Evolutionary conservation across 2,113 vertebrate species (phyloP).

Genomic region (Notiomystis cincta): DNA sequence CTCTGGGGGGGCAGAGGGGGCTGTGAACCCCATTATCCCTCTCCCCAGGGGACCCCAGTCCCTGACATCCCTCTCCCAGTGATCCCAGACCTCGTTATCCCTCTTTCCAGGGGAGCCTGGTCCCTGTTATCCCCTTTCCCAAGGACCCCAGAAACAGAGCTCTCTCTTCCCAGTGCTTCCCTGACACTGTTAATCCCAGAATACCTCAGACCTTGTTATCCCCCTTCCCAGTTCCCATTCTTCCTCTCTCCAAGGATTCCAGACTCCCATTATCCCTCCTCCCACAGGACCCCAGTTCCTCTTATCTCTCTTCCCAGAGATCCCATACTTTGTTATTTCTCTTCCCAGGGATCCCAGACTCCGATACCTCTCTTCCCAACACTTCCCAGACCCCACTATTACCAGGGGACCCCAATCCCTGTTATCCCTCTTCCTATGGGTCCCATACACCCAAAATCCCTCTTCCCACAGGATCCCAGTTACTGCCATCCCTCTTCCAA

Average conservation of each 20-base stretch:
- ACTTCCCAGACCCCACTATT: not conserved
- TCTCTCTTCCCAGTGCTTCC: not conserved
- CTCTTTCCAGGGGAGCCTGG: not conserved
- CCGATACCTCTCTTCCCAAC: accelerated
- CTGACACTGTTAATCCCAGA: not conserved
- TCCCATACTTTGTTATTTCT: not conserved
- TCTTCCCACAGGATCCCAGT: not conserved
- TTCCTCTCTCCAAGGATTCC: not conserved
- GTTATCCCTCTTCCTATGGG: not conserved
- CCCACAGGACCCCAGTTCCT: not conserved
- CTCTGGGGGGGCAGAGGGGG: not conserved
- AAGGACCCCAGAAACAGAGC: not conserved
- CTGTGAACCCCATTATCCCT: not conserved
- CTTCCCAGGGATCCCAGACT: no score
- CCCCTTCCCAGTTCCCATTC: not conserved
- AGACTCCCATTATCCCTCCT: not conserved
- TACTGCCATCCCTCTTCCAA: not conserved
- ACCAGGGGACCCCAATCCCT: not conserved
- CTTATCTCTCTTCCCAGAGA: not conserved
- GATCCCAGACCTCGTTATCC: not conserved
- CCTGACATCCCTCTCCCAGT: not conserved
- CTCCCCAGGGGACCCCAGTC: not conserved
- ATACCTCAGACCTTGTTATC: not conserved
- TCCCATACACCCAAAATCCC: not conserved
- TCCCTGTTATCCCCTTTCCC: not conserved